Percentiles rank a stretch among this genome's conserved stretches.
Conservation (phyloP, 30 jellyfish, hydroid and myxozoan genomes). For the Sanderia malayensis region DNA sequence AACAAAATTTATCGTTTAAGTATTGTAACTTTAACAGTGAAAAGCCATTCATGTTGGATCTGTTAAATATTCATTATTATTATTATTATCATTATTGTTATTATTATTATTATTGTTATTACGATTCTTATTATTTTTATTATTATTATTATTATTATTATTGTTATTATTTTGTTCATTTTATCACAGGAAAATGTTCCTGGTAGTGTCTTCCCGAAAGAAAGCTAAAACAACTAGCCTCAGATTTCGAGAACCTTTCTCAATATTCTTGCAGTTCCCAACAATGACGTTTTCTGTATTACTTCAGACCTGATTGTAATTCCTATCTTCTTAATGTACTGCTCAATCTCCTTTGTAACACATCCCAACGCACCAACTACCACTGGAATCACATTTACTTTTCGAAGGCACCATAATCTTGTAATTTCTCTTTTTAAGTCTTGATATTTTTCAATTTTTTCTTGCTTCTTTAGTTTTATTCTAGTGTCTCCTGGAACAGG, state of each 20-base stretch:
- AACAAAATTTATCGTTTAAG: too few species aligned
- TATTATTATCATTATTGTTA: too few species aligned
- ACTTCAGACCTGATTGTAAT: not conserved
- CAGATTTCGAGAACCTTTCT: not conserved
- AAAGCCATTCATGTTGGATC: too few species aligned
- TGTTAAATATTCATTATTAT: too few species aligned
- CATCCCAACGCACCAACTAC: not conserved
- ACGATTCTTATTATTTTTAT: too few species aligned
- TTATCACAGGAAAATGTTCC: too few species aligned
- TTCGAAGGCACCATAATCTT: not conserved
- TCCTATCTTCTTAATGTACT: not conserved
- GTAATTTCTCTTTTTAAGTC: not conserved
- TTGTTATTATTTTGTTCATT: too few species aligned
- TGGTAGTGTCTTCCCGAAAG: not conserved
- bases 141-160: too few species aligned
- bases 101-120: too few species aligned
- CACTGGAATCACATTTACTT: not conserved
- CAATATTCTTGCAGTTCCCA: not conserved
- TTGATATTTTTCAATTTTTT: not conserved
- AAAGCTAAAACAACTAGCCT: not conserved
- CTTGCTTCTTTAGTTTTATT: not conserved
- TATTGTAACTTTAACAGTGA: too few species aligned
- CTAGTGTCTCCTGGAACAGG: not conserved
- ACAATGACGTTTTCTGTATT: not conserved
- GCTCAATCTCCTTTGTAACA: not conserved